Percentiles rank a stretch among this genome's conserved stretches.
Conservation (phyloP, 2,888 invertebrate species). For the Callosobruchus maculatus region DNA sequence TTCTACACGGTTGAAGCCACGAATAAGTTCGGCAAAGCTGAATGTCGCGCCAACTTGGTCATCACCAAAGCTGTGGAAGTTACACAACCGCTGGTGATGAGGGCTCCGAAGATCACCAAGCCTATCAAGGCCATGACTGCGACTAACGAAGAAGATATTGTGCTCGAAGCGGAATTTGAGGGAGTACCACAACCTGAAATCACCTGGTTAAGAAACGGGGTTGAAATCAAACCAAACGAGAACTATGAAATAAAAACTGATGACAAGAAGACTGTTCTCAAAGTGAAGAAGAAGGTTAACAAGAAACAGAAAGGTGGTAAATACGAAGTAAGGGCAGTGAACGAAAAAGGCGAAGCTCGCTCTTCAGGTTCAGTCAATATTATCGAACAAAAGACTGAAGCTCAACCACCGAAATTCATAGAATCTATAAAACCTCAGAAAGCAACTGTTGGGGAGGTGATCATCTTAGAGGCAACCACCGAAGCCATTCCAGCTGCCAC, state of each 20-base stretch:
- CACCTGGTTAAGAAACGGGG: conserved; percentile 83
- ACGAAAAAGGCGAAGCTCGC: conserved; percentile 72
- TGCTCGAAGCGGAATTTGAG: conserved; percentile 68
- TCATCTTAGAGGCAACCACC: conserved; percentile 74
- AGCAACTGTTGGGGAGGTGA: conserved; percentile 70
- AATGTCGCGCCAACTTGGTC: conserved; percentile 70
- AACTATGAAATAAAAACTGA: conserved; percentile 59
- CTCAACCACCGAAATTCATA: conserved; percentile 69
- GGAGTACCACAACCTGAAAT: conserved; percentile 70
- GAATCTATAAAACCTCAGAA: conserved; percentile 67
- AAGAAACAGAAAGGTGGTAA: conserved; percentile 78
- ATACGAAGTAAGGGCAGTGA: conserved; percentile 82
- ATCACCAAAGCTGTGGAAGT: conserved; percentile 53
- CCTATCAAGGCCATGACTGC: conserved; percentile 74
- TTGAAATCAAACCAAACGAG: conserved; percentile 64
- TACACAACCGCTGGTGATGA: conserved; percentile 53
- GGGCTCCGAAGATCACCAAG: conserved; percentile 72
- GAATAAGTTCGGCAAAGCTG: conserved; percentile 70
- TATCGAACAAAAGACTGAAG: conserved; percentile 55
- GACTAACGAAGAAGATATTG: conserved; percentile 64
- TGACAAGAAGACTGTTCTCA: conserved; percentile 62
- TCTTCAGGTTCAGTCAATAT: conserved; percentile 81
- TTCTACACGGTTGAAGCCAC: conserved; percentile 68
- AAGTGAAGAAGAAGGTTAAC: conserved; percentile 57
- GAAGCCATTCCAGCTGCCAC: conserved; percentile 75